Evolutionary conservation across 2,797 vertebrate species (phyloP).

Genomic region (Pangasius mekongensis): DNA sequence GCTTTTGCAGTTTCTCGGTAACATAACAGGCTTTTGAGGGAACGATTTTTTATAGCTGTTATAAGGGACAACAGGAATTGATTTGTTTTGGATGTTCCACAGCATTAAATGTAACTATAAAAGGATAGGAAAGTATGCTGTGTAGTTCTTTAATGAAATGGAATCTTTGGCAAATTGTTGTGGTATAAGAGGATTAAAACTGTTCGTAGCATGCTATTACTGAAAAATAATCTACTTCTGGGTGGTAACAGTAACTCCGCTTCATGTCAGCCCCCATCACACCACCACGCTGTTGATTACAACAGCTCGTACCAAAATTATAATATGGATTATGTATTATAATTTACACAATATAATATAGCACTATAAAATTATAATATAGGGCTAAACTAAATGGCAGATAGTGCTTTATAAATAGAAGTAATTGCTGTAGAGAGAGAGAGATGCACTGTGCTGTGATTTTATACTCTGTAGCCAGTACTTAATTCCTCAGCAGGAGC

Average conservation of each 20-base stretch:
- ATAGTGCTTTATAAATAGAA: not conserved
- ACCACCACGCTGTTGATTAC: not conserved
- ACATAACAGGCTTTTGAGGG: not conserved
- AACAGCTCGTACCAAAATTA: not conserved
- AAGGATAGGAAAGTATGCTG: not conserved
- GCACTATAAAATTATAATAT: not conserved
- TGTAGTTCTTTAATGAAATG: not conserved
- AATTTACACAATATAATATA: not conserved
- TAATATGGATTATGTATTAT: not conserved
- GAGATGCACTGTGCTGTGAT: not conserved
- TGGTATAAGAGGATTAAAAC: not conserved
- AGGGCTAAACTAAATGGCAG: not conserved
- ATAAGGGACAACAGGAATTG: not conserved
- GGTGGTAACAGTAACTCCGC: not conserved
- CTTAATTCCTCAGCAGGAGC: constrained; percentile 26
- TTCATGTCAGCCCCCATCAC: not conserved
- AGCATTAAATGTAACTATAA: not conserved
- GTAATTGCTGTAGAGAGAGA: not conserved
- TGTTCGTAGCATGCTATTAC: not conserved
- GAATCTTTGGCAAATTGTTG: not conserved
- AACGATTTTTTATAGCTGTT: not conserved
- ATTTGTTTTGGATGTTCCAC: not conserved
- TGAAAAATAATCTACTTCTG: not conserved
- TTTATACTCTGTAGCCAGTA: not conserved
- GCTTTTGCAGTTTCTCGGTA: not conserved